These are phyloP conservation scores for Erpornis zantholeuca DNA, from an alignment of 2,113 vertebrate species.

Conservation along the genomic window DNA sequence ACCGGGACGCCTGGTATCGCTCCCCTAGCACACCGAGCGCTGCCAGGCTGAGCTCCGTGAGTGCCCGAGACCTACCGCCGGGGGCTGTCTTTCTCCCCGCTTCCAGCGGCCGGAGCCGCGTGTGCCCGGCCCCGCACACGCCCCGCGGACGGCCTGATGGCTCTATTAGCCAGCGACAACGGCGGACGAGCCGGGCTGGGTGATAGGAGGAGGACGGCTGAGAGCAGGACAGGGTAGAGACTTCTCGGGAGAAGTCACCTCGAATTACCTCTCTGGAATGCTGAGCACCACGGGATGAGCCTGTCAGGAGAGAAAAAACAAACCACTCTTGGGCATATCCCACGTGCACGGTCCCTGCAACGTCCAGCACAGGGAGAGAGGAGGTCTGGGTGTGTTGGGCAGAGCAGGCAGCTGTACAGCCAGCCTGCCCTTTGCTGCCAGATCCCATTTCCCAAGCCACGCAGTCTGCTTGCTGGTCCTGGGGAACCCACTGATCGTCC, in stretches of 20 bases:
- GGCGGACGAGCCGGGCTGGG: background rate
- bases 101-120: background rate
- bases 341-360: background rate
- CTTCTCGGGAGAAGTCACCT: background rate
- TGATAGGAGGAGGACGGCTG: background rate
- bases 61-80: background rate
- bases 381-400: background rate
- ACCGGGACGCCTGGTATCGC: no score
- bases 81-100: background rate
- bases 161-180: background rate
- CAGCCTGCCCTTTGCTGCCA: background rate
- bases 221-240: background rate
- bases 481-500: background rate
- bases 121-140: background rate
- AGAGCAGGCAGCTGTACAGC: background rate
- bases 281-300: background rate
- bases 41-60: background rate
- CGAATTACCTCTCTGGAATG: background rate
- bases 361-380: background rate
- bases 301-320: background rate
- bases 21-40: background rate
- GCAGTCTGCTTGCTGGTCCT: accelerated
- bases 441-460: background rate
- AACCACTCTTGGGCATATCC: background rate
- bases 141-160: background rate